A percentile compares a stretch with the other conserved stretches of the same genome.
These are phyloP conservation scores for Ambastaia sidthimunki DNA, from an alignment of 2,797 vertebrate species.

Conservation along the genomic window DNA sequence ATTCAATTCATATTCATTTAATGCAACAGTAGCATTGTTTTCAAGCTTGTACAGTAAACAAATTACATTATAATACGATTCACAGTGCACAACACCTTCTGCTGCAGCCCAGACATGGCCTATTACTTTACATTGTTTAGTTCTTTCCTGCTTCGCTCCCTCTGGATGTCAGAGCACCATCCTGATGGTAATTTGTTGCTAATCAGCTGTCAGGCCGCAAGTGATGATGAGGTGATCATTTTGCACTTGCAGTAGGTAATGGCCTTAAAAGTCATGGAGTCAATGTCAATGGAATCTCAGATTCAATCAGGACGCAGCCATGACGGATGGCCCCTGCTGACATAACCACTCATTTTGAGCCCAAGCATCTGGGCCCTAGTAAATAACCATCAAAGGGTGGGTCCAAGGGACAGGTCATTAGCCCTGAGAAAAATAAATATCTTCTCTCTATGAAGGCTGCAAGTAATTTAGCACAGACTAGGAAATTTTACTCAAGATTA, in stretches of 20 bases:
- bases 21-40: neutral
- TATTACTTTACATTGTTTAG: conserved; percentile 62
- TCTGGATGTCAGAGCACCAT: conserved; percentile 77
- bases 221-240: conserved; percentile 94
- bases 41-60: conserved; percentile 5
- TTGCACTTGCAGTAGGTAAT: conserved; percentile 86
- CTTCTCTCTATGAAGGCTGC: conserved; percentile 96
- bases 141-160: conserved; percentile 38
- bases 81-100: neutral
- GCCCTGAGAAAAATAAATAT: conserved; percentile 99
- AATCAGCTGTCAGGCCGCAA: conserved; percentile 96
- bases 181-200: conserved; percentile 95
- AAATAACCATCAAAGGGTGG: conserved; percentile 99
- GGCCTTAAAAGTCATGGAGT: conserved; percentile 99
- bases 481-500: conserved; percentile 99
- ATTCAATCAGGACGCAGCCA: conserved; percentile 93
- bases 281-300: conserved; percentile 99
- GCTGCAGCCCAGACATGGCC: conserved; percentile 53
- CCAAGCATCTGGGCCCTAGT: conserved; percentile 99
- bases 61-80: conserved; percentile 65
- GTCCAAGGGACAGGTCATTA: conserved; percentile 99
- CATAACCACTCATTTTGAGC: conserved; percentile 99
- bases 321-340: conserved; percentile 97
- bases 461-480: conserved; percentile 99
- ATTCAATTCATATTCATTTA: neutral